Percentiles rank a stretch among this genome's conserved stretches.
Evolutionary conservation across 1,140 invertebrate genomes (phyloP).

Genomic region (Alviniconcha marisindica): DNA sequence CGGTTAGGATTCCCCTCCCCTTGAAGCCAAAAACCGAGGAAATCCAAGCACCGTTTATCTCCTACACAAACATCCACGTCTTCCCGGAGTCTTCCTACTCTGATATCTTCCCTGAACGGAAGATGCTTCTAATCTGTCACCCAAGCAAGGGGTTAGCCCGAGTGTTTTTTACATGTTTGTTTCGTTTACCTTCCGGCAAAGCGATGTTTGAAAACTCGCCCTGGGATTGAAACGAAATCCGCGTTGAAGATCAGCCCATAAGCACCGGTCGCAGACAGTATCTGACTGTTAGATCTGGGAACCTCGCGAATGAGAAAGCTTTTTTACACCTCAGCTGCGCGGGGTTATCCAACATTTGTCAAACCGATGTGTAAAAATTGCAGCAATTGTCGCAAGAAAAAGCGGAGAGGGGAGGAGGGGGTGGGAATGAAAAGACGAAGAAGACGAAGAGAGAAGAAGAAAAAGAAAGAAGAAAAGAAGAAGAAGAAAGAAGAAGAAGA

Average conservation of each 20-base stretch:
- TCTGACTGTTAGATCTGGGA: background rate
- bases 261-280: background rate
- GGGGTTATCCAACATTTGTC: background rate
- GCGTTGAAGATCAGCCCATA: background rate
- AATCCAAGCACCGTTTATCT: background rate
- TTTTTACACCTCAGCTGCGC: conserved; percentile 1
- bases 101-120: background rate
- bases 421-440: no score
- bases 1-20: background rate
- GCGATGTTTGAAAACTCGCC: conserved; percentile 5
- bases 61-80: background rate
- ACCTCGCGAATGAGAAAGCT: background rate
- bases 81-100: background rate
- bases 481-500: no score
- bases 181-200: background rate
- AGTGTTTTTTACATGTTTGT: background rate
- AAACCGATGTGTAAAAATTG: background rate
- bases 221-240: background rate
- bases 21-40: no score
- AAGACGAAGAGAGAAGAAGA: no score
- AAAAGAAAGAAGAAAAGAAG: no score
- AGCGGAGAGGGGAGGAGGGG: no score
- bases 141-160: background rate
- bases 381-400: no score
- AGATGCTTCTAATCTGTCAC: background rate